Percentiles rank a stretch among this genome's conserved stretches.
Evolutionary conservation across 2,113 vertebrate genomes (phyloP).

Genomic region (Propithecus coquereli): DNA sequence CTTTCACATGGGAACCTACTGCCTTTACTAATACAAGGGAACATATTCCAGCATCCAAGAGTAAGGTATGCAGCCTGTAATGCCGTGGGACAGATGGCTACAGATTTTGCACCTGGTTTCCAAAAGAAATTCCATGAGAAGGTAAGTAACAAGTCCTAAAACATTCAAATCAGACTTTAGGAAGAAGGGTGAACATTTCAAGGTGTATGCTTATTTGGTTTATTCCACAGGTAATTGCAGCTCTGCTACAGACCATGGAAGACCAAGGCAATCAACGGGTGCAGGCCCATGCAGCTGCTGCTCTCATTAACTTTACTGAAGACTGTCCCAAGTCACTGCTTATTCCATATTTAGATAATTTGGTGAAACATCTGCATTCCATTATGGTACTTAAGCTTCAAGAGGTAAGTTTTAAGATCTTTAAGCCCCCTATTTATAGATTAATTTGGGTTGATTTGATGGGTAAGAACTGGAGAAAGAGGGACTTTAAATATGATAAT

Average conservation of each 20-base stretch:
- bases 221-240: conserved; percentile 90
- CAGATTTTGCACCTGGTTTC: conserved; percentile 97
- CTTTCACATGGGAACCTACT: not conserved
- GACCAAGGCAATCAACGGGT: conserved; percentile 97
- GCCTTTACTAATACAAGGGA: conserved; percentile 52
- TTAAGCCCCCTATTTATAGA: not conserved
- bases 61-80: conserved; percentile 98
- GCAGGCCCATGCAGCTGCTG: conserved; percentile 97
- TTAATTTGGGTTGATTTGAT: not conserved
- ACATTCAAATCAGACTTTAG: not conserved
- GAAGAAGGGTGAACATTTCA: not conserved
- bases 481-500: not conserved
- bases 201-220: not conserved
- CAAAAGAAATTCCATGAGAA: conserved; percentile 99
- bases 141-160: conserved; percentile 77
- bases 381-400: conserved; percentile 98
- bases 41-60: conserved; percentile 90
- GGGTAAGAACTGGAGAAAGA: not conserved
- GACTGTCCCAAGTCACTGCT: conserved; percentile 97
- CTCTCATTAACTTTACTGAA: conserved; percentile 98
- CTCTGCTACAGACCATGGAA: conserved; percentile 96
- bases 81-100: conserved; percentile 98
- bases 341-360: conserved; percentile 93
- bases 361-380: conserved; percentile 96
- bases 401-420: conserved; percentile 84